Evolutionary conservation across 2,113 vertebrate genomes (phyloP).

Genomic region (Tricholaema leucomelas): DNA sequence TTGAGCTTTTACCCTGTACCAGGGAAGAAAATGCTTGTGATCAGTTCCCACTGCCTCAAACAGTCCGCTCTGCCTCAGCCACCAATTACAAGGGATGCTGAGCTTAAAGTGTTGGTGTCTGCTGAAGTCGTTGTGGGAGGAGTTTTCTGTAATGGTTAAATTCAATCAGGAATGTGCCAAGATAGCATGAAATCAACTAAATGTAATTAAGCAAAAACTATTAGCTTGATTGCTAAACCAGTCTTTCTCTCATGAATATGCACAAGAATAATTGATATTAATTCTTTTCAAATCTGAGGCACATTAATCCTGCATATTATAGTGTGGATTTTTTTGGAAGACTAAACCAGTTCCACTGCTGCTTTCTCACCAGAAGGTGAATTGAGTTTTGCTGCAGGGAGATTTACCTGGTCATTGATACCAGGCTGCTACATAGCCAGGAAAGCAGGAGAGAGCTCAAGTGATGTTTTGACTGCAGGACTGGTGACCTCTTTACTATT

Average conservation of each 20-base stretch:
- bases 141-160: neutral
- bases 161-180: slow-evolving; percentile 50
- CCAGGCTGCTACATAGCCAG: neutral
- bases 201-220: slow-evolving; percentile 65
- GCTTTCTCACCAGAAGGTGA: neutral
- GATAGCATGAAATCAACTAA: slow-evolving; percentile 59
- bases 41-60: neutral
- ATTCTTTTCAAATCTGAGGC: slow-evolving; percentile 32
- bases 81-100: neutral
- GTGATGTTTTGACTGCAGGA: neutral
- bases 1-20: neutral
- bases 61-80: slow-evolving; percentile 4
- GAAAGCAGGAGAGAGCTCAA: neutral
- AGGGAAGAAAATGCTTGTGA: neutral
- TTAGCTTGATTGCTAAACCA: slow-evolving; percentile 69
- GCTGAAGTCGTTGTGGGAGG: slow-evolving; percentile 14
- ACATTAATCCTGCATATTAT: slow-evolving; percentile 18
- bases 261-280: slow-evolving; percentile 53
- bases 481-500: neutral
- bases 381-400: slow-evolving; percentile 27
- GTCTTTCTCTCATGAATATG: slow-evolving; percentile 57
- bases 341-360: neutral
- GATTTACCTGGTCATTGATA: neutral
- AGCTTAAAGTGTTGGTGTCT: neutral
- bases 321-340: neutral